These are phyloP conservation scores for Parasteatoda lunata DNA, from an alignment of 2,888 invertebrate species.

Conservation along the genomic window DNA sequence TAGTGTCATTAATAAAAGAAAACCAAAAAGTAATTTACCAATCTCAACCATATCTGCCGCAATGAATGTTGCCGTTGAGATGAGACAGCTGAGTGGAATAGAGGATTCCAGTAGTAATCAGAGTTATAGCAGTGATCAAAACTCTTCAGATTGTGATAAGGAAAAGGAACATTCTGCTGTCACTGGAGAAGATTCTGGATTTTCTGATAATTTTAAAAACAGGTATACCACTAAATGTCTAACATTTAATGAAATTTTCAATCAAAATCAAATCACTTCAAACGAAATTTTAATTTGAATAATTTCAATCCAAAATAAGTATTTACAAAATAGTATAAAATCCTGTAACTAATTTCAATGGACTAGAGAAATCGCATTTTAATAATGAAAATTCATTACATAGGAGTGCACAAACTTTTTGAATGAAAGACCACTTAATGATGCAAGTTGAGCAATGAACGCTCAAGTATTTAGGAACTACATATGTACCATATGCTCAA, in stretches of 20 bases:
- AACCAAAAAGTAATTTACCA: slow-evolving; percentile 62
- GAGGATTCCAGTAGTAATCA: slow-evolving; percentile 85
- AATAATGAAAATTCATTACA: too few relatives aligned
- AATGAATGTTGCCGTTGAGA: slow-evolving; percentile 81
- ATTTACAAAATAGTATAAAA: too few relatives aligned
- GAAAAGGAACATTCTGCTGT: not conserved
- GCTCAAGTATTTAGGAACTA: too few relatives aligned
- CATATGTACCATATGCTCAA: too few relatives aligned
- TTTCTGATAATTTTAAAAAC: slow-evolving; percentile 35
- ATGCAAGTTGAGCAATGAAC: too few relatives aligned
- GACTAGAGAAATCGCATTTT: too few relatives aligned
- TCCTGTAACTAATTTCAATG: too few relatives aligned
- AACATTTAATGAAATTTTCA: too few relatives aligned
- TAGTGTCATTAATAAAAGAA: slow-evolving; percentile 33
- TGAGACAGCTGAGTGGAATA: slow-evolving; percentile 76
- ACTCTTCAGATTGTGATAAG: slow-evolving; percentile 45
- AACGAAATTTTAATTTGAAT: not conserved
- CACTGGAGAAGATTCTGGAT: not conserved
- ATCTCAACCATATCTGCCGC: slow-evolving; percentile 76
- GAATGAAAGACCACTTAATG: too few relatives aligned
- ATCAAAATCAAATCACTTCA: not conserved
- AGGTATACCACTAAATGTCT: slow-evolving; percentile 15
- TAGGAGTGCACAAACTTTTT: too few relatives aligned
- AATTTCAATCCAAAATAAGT: too few relatives aligned
- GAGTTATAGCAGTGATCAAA: slow-evolving; percentile 85